These are phyloP conservation scores for Drosophila prostipennis DNA, from an alignment of 2,888 invertebrate genomes.

Conservation along the genomic window DNA sequence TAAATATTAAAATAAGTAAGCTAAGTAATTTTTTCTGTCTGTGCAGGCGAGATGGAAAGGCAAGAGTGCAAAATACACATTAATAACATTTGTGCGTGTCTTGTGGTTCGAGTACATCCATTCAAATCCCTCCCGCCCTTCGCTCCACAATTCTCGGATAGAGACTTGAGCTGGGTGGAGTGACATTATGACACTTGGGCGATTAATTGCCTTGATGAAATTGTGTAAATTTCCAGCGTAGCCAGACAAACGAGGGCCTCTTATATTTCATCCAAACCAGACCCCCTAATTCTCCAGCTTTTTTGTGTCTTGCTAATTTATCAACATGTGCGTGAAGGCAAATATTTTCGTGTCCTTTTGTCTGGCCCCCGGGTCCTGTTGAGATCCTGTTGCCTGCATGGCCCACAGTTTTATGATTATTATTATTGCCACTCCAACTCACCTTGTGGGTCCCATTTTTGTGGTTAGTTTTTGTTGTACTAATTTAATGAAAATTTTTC, in stretches of 20 bases:
- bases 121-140: not conserved
- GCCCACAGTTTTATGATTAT: constrained; percentile 36
- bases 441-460: constrained; percentile 35
- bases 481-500: constrained; percentile 69
- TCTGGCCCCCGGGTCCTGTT: constrained; percentile 12
- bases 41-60: constrained; percentile 13
- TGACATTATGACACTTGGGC: constrained; percentile 51
- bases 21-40: not conserved
- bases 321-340: constrained; percentile 49
- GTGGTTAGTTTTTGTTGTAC: constrained; percentile 59
- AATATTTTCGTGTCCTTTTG: constrained; percentile 51
- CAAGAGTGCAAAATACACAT: constrained; percentile 51
- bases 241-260: constrained; percentile 33
- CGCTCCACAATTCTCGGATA: constrained; percentile 11
- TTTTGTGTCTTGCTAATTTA: constrained; percentile 55
- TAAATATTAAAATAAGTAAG: too few relatives aligned
- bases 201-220: constrained; percentile 78
- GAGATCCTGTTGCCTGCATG: constrained; percentile 18
- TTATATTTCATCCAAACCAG: not conserved
- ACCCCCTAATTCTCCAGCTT: not conserved
- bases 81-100: constrained; percentile 62
- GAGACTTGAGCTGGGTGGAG: constrained; percentile 31
- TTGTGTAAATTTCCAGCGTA: constrained; percentile 48
- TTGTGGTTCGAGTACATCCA: constrained; percentile 43
- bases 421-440: constrained; percentile 35